Percentiles rank a stretch among this genome's conserved stretches.
These are phyloP conservation scores for Zalophus californianus DNA, from an alignment of 2,797 vertebrate genomes.

Conservation along the genomic window DNA sequence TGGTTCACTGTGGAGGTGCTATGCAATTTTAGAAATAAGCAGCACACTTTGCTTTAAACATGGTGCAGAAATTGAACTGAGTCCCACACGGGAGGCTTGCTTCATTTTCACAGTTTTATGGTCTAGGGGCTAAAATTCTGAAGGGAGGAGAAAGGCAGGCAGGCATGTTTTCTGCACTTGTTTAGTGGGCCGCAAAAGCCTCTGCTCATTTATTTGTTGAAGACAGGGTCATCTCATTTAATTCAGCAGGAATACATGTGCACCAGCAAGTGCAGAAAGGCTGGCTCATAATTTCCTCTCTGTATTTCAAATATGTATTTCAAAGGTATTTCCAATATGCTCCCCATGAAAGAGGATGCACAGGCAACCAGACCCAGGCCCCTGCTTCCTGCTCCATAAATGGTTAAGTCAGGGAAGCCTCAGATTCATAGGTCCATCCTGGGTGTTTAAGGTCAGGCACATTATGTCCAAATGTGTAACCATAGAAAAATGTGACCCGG, in stretches of 20 bases:
- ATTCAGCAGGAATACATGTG: slow-evolving; percentile 55
- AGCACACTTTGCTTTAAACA: slow-evolving; percentile 16
- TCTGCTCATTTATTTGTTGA: slow-evolving; percentile 20
- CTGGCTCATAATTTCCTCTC: neutral
- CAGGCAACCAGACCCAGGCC: neutral
- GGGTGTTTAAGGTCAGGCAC: neutral
- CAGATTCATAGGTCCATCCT: neutral
- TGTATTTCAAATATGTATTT: slow-evolving; percentile 14
- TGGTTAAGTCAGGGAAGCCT: neutral
- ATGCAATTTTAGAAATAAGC: slow-evolving; percentile 35
- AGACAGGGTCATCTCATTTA: slow-evolving; percentile 37
- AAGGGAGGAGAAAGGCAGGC: neutral
- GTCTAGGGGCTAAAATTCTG: slow-evolving; percentile 30
- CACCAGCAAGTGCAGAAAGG: neutral
- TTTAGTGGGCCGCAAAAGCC: neutral
- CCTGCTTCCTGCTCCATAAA: neutral
- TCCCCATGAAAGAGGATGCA: neutral
- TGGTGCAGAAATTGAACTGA: neutral
- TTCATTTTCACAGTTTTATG: slow-evolving; percentile 27
- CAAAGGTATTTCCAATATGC: neutral
- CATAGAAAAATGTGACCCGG: neutral
- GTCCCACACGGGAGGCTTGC: neutral
- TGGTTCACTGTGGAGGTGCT: neutral
- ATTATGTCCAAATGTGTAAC: neutral
- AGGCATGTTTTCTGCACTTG: slow-evolving; percentile 4